Percentiles rank a stretch among this genome's conserved stretches.
phyloP scores from a whole-genome alignment of 2,797 vertebrate genomes.

The Falco cherrug region DNA sequence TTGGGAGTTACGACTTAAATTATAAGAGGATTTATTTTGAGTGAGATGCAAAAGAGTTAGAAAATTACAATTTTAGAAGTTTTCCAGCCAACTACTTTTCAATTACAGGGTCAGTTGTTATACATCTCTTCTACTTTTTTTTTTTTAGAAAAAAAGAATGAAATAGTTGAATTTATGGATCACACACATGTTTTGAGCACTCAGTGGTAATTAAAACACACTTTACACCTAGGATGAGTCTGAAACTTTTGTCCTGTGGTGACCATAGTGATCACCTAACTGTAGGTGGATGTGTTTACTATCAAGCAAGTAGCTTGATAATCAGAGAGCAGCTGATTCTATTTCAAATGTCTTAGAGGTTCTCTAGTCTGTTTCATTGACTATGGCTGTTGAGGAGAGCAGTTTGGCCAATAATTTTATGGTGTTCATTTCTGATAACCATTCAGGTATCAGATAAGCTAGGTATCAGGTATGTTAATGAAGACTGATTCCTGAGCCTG shows the following conservation, averaged over 20 bases:
- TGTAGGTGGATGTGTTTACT: background rate
- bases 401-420: background rate
- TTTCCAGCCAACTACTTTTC: background rate
- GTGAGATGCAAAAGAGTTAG: background rate
- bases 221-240: background rate
- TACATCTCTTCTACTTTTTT: background rate
- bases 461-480: background rate
- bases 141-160: too few species aligned
- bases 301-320: too few species aligned
- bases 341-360: background rate
- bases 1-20: background rate
- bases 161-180: background rate
- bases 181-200: background rate
- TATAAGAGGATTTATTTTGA: background rate
- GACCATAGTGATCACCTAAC: background rate
- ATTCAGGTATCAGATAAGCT: too few species aligned
- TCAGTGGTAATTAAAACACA: background rate
- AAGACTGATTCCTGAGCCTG: background rate
- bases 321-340: background rate
- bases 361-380: background rate
- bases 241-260: background rate
- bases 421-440: background rate
- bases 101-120: background rate
- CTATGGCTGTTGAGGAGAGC: background rate
- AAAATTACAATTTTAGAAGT: background rate